Conservation (phyloP, 2,113 vertebrate genomes). For the Rhea pennata region DNA sequence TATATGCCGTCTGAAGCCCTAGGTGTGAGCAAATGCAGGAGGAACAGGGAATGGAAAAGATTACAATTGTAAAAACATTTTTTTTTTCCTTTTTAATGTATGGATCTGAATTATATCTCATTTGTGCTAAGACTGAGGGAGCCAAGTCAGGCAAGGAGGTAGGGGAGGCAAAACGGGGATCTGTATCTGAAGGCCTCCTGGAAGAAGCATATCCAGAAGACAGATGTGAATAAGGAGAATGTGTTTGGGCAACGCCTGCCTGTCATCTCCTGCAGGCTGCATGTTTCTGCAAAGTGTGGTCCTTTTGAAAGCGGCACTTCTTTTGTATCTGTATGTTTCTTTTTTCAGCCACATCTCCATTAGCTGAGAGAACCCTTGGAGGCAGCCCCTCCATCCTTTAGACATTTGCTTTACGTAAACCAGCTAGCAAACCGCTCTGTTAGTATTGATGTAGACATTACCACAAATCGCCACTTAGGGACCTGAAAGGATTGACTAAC, state of each 20-base stretch:
- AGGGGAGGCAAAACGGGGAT: neutral
- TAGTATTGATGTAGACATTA: conserved; percentile 88
- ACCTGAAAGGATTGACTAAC: conserved; percentile 85
- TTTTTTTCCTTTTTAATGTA: too few relatives aligned
- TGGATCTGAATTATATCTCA: rapidly evolving
- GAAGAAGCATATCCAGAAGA: too few relatives aligned
- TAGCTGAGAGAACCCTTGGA: conserved; percentile 34
- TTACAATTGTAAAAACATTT: neutral
- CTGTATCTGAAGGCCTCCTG: rapidly evolving
- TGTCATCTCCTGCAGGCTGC: neutral
- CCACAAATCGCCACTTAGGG: conserved; percentile 89
- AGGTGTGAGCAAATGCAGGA: too few relatives aligned
- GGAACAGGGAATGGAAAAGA: too few relatives aligned
- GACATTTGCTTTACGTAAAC: conserved; percentile 81
- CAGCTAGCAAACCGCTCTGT: conserved; percentile 78
- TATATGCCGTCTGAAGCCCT: neutral
- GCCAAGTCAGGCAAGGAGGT: rapidly evolving
- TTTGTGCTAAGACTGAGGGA: neutral
- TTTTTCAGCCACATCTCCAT: conserved; percentile 36
- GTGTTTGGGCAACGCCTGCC: neutral
- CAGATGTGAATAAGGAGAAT: rapidly evolving
- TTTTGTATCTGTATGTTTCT: neutral
- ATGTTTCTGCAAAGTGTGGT: neutral
- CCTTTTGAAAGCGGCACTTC: neutral
- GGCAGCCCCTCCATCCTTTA: conserved; percentile 68